Conservation (phyloP, 1,140 invertebrate genomes). For the Philopotamus ludificatus region DNA sequence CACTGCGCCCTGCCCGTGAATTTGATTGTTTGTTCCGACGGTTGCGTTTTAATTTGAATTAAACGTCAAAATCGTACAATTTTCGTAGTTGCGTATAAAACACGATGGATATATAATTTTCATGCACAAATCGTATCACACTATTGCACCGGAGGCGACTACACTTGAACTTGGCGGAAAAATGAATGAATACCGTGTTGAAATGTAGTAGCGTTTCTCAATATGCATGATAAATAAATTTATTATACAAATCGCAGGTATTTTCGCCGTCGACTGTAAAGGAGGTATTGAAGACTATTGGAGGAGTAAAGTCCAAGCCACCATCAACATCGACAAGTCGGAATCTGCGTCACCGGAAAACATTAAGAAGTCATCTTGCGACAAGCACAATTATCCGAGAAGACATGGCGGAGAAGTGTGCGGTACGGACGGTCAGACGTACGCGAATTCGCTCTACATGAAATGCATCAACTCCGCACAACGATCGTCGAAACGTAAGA, state of each 20-base stretch:
- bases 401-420: constrained; percentile 40
- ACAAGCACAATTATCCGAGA: neutral
- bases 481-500: constrained; percentile 26
- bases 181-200: too few species aligned
- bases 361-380: neutral
- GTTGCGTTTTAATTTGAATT: too few species aligned
- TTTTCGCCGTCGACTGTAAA: neutral
- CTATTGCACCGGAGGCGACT: too few species aligned
- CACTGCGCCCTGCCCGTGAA: too few species aligned
- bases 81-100: too few species aligned
- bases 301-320: neutral
- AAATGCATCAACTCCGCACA: constrained; percentile 43
- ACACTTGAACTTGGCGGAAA: too few species aligned
- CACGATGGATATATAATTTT: too few species aligned
- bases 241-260: constrained; percentile 1
- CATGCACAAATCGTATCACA: too few species aligned
- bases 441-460: constrained; percentile 42
- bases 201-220: too few species aligned
- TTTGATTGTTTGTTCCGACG: too few species aligned
- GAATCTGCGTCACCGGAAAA: neutral
- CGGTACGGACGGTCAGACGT: constrained; percentile 41
- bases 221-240: neutral
- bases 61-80: too few species aligned
- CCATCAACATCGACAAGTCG: constrained; percentile 5
- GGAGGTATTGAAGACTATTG: neutral